These are phyloP conservation scores for rat (Rattus norvegicus) DNA, from an alignment of 2,113 vertebrate species.

Conservation along the genomic window DNA sequence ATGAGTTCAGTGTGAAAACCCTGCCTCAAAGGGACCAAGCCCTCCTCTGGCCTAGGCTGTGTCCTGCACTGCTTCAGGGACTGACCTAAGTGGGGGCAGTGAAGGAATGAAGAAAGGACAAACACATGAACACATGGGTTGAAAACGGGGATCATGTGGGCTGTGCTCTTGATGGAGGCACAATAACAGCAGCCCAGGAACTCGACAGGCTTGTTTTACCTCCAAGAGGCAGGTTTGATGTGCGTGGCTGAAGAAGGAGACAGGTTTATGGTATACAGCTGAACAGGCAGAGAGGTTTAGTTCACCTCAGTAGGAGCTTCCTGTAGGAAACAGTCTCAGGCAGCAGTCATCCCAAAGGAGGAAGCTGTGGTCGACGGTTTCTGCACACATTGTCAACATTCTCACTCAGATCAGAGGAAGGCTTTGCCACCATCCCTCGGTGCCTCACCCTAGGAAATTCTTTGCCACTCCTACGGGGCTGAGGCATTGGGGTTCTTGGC, in stretches of 20 bases:
- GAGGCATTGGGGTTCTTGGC: background rate
- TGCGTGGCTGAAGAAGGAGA: background rate
- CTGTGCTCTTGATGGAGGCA: background rate
- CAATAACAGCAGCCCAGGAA: background rate
- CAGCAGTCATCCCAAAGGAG: background rate
- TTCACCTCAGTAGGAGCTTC: background rate
- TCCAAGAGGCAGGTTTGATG: background rate
- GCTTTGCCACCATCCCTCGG: background rate
- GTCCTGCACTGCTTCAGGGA: background rate
- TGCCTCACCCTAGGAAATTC: background rate
- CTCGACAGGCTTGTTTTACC: background rate
- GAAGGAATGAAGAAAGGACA: background rate
- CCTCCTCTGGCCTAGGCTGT: background rate
- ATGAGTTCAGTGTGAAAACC: background rate
- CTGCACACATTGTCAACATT: background rate
- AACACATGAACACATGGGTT: background rate
- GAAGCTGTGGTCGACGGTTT: background rate
- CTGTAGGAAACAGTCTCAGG: background rate
- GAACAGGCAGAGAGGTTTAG: background rate
- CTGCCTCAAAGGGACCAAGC: background rate
- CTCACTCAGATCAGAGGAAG: background rate
- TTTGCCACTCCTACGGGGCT: background rate
- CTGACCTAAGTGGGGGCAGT: background rate
- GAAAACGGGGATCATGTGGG: background rate
- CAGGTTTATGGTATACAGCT: background rate